These are phyloP conservation scores for Melolontha melolontha DNA, from an alignment of 2,888 invertebrate genomes.

Conservation along the genomic window DNA sequence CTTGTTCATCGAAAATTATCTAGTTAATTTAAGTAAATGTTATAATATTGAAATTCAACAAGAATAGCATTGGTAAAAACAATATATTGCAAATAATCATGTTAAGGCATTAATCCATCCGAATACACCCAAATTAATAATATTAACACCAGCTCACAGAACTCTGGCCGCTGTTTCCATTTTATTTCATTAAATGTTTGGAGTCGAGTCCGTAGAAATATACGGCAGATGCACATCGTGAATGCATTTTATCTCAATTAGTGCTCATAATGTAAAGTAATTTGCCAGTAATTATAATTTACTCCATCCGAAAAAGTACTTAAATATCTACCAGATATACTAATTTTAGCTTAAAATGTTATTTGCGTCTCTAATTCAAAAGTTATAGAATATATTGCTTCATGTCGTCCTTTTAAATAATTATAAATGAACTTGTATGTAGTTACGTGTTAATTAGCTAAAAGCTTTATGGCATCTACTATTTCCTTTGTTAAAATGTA, in stretches of 20 bases:
- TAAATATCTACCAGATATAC: slow-evolving; percentile 19
- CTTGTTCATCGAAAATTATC: no score
- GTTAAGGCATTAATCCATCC: background rate
- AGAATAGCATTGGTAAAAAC: no score
- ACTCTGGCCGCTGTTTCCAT: slow-evolving; percentile 13
- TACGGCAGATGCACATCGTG: slow-evolving; percentile 20
- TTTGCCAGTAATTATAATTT: slow-evolving; percentile 28
- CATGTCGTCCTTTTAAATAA: background rate
- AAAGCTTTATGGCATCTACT: no score
- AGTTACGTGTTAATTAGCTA: no score
- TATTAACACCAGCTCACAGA: slow-evolving; percentile 3
- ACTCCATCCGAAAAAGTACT: slow-evolving; percentile 25
- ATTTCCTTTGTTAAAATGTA: no score
- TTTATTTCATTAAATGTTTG: slow-evolving; percentile 33
- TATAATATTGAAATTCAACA: no score
- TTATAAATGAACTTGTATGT: no score
- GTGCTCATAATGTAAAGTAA: slow-evolving; percentile 24
- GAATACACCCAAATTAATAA: slow-evolving; percentile 10
- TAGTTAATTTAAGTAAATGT: no score
- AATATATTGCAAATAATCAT: no score
- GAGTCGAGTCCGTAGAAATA: slow-evolving; percentile 19
- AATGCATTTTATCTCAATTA: slow-evolving; percentile 34
- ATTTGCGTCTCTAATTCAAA: slow-evolving; percentile 1
- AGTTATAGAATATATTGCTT: slow-evolving; percentile 1
- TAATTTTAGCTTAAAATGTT: slow-evolving; percentile 14